Base-by-base conservation (phyloP, 1,140 invertebrate genomes). In the Habropoda laboriosa region DNA sequence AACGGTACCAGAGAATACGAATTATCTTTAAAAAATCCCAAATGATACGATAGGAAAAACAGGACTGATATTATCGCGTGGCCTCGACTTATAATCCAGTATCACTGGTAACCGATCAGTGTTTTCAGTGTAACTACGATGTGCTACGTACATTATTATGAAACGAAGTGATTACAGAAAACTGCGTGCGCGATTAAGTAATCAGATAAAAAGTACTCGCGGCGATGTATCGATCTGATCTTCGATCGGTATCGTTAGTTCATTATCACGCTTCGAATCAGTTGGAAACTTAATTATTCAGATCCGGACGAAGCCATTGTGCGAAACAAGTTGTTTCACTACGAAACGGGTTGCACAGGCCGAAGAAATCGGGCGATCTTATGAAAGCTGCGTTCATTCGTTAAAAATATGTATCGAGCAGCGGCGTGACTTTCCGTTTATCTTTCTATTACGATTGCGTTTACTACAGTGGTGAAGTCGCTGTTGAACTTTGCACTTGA, bases 1-100 rank as follows among this genome's bases (percentile, higher is more conserved):
- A 32, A 16, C 13, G 16, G 2, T 7, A 10, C 12, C 1, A 16
- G 42, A 21, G 40, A 55, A 42, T 8, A 3, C 6, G 27, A 49
- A 30, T 40, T 42, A 32, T 40, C 27, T 64, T 3, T 10, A 16
- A 66, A 42, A 42, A 27, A 21, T 49, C 16, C 3, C 0, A 3
- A 27, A 21, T 5, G 24, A 66, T 10, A 45, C 21, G 1, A 30
- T 57, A 76, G 6, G 35, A 30, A 68, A n/a, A 68, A 76, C 7
- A 68, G 7, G 30, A 1, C 30, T 57, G 74, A 76, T 68, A 30
- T 21, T 70, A 58, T 58, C 40, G 40, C 24, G 18, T 24, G 32
- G 49, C 42, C 42, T 70, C 32, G 51, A n/a, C 13, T n/a, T 30
- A n/a, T 77, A 49, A 76, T 66, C 55, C 40, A 47, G 21, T 77